Evolutionary conservation across 2,113 vertebrate species (phyloP).

Genomic region (Cygnus buccinator): DNA sequence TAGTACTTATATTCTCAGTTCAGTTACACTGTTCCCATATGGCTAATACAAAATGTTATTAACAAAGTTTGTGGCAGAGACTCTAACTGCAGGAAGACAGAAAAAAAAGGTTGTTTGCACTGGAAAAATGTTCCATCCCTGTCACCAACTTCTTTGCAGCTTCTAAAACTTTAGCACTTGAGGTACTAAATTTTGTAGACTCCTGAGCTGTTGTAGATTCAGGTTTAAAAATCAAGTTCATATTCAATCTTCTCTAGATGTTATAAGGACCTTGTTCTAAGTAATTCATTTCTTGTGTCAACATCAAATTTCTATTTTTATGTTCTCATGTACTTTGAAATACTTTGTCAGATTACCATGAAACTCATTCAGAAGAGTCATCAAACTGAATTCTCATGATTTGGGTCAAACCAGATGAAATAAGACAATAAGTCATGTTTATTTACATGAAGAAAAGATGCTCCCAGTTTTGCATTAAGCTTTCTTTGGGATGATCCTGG

Average conservation of each 20-base stretch:
- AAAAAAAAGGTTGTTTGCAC: not conserved
- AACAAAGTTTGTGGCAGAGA: not conserved
- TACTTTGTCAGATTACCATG: not conserved
- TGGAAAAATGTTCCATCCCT: not conserved
- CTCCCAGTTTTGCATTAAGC: not conserved
- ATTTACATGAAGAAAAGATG: not conserved
- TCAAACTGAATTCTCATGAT: not conserved
- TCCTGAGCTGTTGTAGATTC: not conserved
- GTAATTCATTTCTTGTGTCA: not conserved
- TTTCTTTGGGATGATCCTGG: not conserved
- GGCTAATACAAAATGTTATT: not conserved
- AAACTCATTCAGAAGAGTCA: not conserved
- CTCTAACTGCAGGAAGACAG: not conserved
- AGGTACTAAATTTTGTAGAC: not conserved
- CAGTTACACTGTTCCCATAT: not conserved
- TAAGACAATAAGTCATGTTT: accelerated
- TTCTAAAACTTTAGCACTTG: not conserved
- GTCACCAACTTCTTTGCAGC: not conserved
- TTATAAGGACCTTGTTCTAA: not conserved
- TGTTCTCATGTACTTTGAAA: not conserved
- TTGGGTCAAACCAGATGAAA: not conserved
- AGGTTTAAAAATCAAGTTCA: not conserved
- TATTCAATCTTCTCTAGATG: not conserved
- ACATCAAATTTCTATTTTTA: not conserved
- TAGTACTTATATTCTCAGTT: not conserved